Conservation (phyloP, 2,113 vertebrate species). For the Empidonax traillii region DNA sequence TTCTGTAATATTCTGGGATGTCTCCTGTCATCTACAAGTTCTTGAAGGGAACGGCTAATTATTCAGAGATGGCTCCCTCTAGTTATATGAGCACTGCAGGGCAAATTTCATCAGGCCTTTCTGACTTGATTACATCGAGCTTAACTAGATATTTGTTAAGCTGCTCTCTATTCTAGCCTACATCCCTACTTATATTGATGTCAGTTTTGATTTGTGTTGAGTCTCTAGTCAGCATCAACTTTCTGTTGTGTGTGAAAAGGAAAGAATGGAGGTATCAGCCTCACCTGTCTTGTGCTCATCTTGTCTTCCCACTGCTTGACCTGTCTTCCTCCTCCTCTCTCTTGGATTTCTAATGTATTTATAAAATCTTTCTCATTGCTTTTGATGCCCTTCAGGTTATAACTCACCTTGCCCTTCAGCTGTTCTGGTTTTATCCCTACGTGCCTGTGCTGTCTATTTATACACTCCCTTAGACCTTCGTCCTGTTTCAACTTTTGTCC, state of each 20-base stretch:
- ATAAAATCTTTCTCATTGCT: neutral
- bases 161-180: neutral
- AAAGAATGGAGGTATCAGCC: neutral
- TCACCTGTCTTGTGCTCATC: neutral
- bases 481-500: conserved; percentile 24
- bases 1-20: neutral
- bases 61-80: neutral
- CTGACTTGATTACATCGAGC: conserved; percentile 15
- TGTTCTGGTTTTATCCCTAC: neutral
- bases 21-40: neutral
- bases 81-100: neutral
- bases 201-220: conserved; percentile 18
- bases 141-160: conserved; percentile 31
- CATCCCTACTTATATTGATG: conserved; percentile 4
- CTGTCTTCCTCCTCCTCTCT: neutral
- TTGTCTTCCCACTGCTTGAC: neutral
- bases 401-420: neutral
- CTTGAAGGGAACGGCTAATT: conserved; percentile 8
- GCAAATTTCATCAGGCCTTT: conserved; percentile 22
- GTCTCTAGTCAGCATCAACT: neutral
- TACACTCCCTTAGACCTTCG: neutral
- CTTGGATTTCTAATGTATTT: neutral
- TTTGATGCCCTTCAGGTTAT: conserved; percentile 26
- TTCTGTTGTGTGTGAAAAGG: neutral
- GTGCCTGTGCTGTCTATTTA: conserved; percentile 1